Evolutionary conservation across 1,140 invertebrate species (phyloP), one percentile per base, ranked within the genome.

Genomic region (Choristoneura fumiferana): DNA sequence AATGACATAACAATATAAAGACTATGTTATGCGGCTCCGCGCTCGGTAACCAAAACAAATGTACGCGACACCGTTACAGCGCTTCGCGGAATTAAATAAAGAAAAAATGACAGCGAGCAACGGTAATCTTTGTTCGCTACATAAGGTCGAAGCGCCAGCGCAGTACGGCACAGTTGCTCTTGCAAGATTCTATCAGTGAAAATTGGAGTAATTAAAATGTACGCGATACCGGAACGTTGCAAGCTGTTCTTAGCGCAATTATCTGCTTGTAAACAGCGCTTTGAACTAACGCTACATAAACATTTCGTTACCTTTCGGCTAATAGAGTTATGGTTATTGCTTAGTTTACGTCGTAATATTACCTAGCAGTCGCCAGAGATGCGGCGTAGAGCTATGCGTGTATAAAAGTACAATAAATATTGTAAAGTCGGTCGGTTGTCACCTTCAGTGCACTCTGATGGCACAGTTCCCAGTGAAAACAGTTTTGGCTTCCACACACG

Each of bases 11-110:
- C 43, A 49, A 49, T 29, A 12, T 49, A 13, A 49, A 49, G 2
- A 49, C 43, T 49, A 49, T 49, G 43, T 49, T 22, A 49, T 29
- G 57, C 15, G 6, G 55, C 39, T 54, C 64, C 61, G 52, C 54
- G 60, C 29, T 40, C 66, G 65, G 65, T 69, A 78, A 82, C 82
- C 79, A 87, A 85, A 87, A 87, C 84, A 87, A 84, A 82, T 81
- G 82, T 58, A 75, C 65, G 66, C 71, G 71, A 77, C 76, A 87
- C 84, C 84, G 84, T 87, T 87, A 87, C 76, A 77, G 56, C 70
- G 77, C 74, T 87, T 85, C 84, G 81, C 73, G 68, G 84, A 87
- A 85, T 84, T 79, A 77, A 81, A 82, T 72, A 75, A 80, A 76
- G 71, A 78, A 80, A 81, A 80, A 76, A 62, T 73, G 67, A 74